Percentiles rank a stretch among this genome's conserved stretches.
Evolutionary conservation across 1,140 invertebrate genomes (phyloP).

Genomic region (Hydropsyche tenuis): DNA sequence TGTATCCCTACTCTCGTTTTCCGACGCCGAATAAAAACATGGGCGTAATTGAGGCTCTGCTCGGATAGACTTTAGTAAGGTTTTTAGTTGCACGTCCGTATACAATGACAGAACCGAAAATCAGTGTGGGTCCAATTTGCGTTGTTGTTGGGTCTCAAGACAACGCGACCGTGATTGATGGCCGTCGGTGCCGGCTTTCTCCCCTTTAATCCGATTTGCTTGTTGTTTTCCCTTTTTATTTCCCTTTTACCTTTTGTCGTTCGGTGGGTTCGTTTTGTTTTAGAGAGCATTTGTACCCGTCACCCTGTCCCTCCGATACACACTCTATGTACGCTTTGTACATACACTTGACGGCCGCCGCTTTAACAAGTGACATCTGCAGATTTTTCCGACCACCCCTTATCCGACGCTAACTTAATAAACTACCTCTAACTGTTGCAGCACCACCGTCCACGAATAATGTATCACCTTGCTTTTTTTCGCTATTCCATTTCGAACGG

Average conservation of each 20-base stretch:
- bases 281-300: constrained; percentile 47
- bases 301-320: constrained; percentile 43
- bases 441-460: constrained; percentile 39
- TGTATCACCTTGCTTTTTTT: constrained; percentile 36
- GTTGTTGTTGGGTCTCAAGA: constrained; percentile 33
- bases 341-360: not conserved
- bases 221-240: constrained; percentile 38
- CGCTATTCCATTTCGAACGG: not conserved
- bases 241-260: not conserved
- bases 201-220: constrained; percentile 46
- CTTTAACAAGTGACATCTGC: constrained; percentile 49
- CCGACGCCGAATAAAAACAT: not conserved
- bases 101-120: constrained; percentile 46
- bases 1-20: not conserved
- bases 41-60: not conserved
- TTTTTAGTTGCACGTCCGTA: not conserved
- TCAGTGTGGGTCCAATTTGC: constrained; percentile 41
- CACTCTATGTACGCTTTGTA: not conserved
- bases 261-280: constrained; percentile 9
- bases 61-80: too few species aligned
- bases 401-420: constrained; percentile 49
- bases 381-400: too few species aligned
- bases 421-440: constrained; percentile 43
- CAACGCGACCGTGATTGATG: constrained; percentile 40
- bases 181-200: constrained; percentile 25